Percentiles rank a stretch among this genome's conserved stretches.
Conservation (phyloP, 2,797 vertebrate species). For the Caiman crocodilus region DNA sequence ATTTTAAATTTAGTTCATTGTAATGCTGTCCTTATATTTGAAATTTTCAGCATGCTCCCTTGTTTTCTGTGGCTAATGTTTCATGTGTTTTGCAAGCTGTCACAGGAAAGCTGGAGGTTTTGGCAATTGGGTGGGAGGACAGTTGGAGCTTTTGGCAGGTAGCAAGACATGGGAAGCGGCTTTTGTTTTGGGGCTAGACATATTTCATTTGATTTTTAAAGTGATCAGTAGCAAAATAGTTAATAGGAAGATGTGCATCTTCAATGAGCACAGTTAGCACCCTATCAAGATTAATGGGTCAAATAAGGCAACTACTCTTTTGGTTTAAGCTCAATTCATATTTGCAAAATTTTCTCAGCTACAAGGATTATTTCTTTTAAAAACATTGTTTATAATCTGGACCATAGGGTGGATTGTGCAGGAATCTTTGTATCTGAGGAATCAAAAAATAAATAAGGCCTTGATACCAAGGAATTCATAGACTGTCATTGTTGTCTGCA, state of each 20-base stretch:
- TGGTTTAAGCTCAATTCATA: neutral
- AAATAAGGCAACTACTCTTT: accelerated
- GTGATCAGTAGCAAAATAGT: neutral
- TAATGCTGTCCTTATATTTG: neutral
- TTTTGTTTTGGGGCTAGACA: neutral
- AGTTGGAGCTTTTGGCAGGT: slow-evolving; percentile 17
- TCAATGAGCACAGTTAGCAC: neutral
- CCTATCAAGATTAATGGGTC: neutral
- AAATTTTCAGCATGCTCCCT: accelerated
- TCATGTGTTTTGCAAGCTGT: neutral
- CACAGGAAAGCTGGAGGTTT: neutral
- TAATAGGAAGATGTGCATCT: neutral
- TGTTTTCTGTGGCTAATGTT: slow-evolving; percentile 3
- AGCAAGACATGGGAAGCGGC: neutral
- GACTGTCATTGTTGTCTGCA: neutral
- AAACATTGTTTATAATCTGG: neutral
- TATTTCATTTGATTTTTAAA: slow-evolving; percentile 20
- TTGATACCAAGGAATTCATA: neutral
- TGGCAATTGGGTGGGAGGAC: neutral
- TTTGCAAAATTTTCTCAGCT: neutral
- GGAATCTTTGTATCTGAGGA: neutral
- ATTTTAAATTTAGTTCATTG: neutral
- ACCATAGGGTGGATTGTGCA: neutral
- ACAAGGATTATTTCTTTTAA: neutral
- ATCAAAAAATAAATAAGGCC: neutral